Conservation (phyloP, 2,113 vertebrate species). For the Corynorhinus townsendii region DNA sequence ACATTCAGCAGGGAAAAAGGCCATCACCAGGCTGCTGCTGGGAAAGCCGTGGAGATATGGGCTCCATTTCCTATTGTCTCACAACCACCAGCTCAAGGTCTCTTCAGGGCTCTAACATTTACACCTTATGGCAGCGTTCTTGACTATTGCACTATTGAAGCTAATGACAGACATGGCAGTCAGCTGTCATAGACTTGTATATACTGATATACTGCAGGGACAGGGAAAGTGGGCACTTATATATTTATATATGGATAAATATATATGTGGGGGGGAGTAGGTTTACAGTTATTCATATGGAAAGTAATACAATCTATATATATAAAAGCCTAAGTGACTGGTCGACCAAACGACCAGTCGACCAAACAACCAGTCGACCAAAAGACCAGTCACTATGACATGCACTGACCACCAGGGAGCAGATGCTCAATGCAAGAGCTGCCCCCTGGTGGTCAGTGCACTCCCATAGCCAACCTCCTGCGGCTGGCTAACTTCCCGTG, state of each 20-base stretch:
- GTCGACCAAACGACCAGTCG: no score
- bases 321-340: no score
- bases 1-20: background rate
- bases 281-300: background rate
- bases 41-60: rapidly evolving
- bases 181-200: background rate
- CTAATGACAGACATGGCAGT: background rate
- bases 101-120: background rate
- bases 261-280: background rate
- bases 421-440: no score
- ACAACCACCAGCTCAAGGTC: background rate
- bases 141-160: background rate
- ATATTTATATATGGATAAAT: background rate
- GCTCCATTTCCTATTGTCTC: background rate
- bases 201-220: background rate
- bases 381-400: no score
- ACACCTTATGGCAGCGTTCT: background rate
- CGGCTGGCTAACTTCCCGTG: no score
- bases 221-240: background rate
- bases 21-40: background rate
- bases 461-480: no score
- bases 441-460: no score
- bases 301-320: background rate
- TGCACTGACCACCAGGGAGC: no score
- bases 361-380: no score